These are phyloP conservation scores for Falcaria lacertinaria DNA, from an alignment of 2,888 invertebrate genomes.

Conservation along the genomic window DNA sequence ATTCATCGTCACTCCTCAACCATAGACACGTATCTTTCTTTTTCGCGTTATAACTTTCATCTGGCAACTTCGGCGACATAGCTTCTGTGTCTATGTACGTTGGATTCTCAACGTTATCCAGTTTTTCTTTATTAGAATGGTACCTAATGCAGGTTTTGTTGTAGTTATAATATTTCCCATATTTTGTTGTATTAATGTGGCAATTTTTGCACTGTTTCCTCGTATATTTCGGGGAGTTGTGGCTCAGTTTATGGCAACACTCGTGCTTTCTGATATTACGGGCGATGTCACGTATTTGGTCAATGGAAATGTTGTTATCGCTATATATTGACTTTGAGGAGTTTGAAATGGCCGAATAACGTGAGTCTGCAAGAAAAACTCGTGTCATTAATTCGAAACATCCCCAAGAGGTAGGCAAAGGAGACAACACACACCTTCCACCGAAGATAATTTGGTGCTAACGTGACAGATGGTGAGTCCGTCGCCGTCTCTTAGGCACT, in stretches of 20 bases:
- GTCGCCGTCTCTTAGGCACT: too few species aligned
- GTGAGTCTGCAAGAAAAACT: slow-evolving; percentile 52
- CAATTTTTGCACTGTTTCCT: slow-evolving; percentile 72
- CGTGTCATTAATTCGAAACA: too few species aligned
- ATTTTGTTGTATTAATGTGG: slow-evolving; percentile 57
- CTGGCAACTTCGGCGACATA: slow-evolving; percentile 32
- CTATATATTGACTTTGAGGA: slow-evolving; percentile 80
- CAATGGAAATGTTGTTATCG: slow-evolving; percentile 70
- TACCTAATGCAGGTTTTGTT: slow-evolving; percentile 68
- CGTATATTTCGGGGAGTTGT: slow-evolving; percentile 71
- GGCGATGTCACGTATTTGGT: slow-evolving; percentile 89
- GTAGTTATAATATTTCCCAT: slow-evolving; percentile 70
- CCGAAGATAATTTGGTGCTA: too few species aligned
- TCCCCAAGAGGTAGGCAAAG: too few species aligned
- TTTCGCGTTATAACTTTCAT: slow-evolving; percentile 47
- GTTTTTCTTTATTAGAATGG: slow-evolving; percentile 50
- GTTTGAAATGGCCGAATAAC: slow-evolving; percentile 61
- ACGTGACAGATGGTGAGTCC: too few species aligned
- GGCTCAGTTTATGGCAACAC: slow-evolving; percentile 78
- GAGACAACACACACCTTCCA: too few species aligned
- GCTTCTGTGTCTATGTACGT: slow-evolving; percentile 27
- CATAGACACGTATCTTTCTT: slow-evolving; percentile 67
- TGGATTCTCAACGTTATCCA: slow-evolving; percentile 36
- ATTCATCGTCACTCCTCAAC: slow-evolving; percentile 57
- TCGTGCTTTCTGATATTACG: slow-evolving; percentile 89